Evolutionary conservation across 30 jellyfish, hydroid and myxozoan genomes (phyloP).

Genomic region (Chironex yamaguchii): DNA sequence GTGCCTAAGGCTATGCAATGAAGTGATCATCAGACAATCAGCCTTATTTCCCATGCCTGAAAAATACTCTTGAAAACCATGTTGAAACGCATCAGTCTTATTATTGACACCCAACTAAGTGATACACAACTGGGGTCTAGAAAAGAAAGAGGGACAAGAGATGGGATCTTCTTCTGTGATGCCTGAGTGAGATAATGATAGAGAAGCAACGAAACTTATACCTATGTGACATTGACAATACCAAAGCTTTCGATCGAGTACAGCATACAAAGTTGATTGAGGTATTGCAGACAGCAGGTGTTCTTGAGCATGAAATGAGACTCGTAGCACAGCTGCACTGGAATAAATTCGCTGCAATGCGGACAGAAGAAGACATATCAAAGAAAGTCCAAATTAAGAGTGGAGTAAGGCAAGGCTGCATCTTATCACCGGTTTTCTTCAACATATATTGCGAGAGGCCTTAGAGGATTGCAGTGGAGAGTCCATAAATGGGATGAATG

Average conservation of each 20-base stretch:
- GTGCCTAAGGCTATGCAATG: too few species aligned
- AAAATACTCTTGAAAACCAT: too few species aligned
- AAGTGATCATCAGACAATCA: too few species aligned
- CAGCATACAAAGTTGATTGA: conserved; percentile 18
- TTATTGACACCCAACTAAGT: too few species aligned
- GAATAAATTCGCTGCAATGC: conserved; percentile 48
- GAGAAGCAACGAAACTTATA: conserved; percentile 6
- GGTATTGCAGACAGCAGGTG: conserved; percentile 5
- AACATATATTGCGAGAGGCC: conserved; percentile 47
- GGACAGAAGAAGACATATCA: conserved; percentile 5
- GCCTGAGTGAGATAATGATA: too few species aligned
- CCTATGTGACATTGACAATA: conserved; percentile 20
- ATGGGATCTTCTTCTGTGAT: too few species aligned
- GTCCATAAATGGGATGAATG: background rate
- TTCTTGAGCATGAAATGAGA: conserved; percentile 24
- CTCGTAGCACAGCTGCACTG: conserved; percentile 28
- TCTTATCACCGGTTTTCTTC: conserved; percentile 37
- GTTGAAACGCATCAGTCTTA: too few species aligned
- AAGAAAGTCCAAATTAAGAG: background rate
- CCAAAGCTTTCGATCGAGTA: conserved; percentile 59
- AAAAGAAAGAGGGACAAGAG: too few species aligned
- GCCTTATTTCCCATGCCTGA: too few species aligned
- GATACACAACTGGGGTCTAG: too few species aligned
- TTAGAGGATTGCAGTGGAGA: conserved; percentile 15
- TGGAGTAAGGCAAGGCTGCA: conserved; percentile 64